A percentile compares a stretch with the other conserved stretches of the same genome.
Conservation (phyloP, 2,797 vertebrate genomes). For the Ciconia nigra region DNA sequence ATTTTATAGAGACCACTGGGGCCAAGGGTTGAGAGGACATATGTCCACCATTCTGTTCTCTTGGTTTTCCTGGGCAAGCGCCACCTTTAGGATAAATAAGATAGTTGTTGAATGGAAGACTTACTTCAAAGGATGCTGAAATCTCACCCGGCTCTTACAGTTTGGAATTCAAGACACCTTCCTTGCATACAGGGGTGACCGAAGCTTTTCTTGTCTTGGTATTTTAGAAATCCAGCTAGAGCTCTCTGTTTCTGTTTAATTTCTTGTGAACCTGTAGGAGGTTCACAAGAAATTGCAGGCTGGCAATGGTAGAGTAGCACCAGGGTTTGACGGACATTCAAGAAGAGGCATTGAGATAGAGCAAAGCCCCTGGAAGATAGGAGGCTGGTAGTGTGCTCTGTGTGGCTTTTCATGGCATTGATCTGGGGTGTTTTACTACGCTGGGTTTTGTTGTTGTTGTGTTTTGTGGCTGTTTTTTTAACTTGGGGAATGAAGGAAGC, state of each 20-base stretch:
- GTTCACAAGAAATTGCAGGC: not conserved
- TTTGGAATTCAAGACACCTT: not conserved
- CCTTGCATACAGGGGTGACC: accelerated
- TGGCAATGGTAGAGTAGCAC: not conserved
- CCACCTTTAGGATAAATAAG: not conserved
- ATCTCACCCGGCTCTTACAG: not conserved
- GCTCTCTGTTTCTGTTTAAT: not conserved
- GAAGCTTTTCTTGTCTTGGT: not conserved
- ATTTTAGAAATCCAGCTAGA: not conserved
- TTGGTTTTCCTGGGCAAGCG: not conserved
- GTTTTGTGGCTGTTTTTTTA: not conserved
- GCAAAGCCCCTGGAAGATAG: not conserved
- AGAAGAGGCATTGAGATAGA: not conserved
- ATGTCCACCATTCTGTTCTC: not conserved
- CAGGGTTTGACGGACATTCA: not conserved
- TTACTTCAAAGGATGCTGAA: not conserved
- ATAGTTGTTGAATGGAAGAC: not conserved
- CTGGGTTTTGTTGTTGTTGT: not conserved
- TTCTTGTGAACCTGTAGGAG: not conserved
- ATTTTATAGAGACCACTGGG: not conserved
- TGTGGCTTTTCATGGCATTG: not conserved
- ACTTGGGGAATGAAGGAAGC: not conserved
- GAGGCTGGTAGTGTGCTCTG: not conserved
- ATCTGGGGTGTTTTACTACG: not conserved
- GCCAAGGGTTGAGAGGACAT: not conserved